Evolutionary conservation across 2,888 invertebrate species (phyloP).

Genomic region (Drosophila sordidapex): DNA sequence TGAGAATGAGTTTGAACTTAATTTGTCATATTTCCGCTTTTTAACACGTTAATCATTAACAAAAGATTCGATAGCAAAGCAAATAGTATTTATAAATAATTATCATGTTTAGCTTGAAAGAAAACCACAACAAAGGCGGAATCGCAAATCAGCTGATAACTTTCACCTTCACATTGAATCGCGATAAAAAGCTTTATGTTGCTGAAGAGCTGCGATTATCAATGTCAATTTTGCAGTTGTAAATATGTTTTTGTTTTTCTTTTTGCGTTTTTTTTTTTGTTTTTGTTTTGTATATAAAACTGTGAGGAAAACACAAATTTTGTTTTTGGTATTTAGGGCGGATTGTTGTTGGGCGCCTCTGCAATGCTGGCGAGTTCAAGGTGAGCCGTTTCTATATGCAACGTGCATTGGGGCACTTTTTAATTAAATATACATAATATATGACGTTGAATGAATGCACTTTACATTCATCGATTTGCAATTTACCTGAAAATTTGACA

Average conservation of each 20-base stretch:
- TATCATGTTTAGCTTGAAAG: not conserved
- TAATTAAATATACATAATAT: slow-evolving; percentile 1
- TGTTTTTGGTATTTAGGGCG: slow-evolving; percentile 30
- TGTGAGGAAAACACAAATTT: slow-evolving; percentile 9
- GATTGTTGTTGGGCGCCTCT: slow-evolving; percentile 4
- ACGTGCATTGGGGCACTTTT: not conserved
- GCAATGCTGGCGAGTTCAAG: slow-evolving; percentile 46
- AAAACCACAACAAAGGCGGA: slow-evolving; percentile 25
- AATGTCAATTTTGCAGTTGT: slow-evolving; percentile 22
- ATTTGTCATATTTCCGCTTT: too few species aligned
- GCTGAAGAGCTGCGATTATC: slow-evolving; percentile 15
- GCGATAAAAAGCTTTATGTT: slow-evolving; percentile 34
- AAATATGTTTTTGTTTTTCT: not conserved
- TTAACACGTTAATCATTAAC: not conserved
- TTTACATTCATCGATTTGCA: slow-evolving; percentile 52
- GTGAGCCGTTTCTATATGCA: slow-evolving; percentile 29
- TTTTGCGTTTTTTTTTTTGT: not conserved
- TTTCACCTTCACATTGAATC: slow-evolving; percentile 75
- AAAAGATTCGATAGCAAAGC: not conserved
- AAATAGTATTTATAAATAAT: slow-evolving; percentile 17
- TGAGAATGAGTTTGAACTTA: not conserved
- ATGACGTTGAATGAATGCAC: slow-evolving; percentile 25
- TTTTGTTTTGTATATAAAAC: not conserved
- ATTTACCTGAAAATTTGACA: slow-evolving; percentile 49
- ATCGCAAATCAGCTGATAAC: slow-evolving; percentile 65